These are phyloP conservation scores for Motacilla tschutschensis DNA, from an alignment of 2,113 vertebrate genomes.

Conservation along the genomic window DNA sequence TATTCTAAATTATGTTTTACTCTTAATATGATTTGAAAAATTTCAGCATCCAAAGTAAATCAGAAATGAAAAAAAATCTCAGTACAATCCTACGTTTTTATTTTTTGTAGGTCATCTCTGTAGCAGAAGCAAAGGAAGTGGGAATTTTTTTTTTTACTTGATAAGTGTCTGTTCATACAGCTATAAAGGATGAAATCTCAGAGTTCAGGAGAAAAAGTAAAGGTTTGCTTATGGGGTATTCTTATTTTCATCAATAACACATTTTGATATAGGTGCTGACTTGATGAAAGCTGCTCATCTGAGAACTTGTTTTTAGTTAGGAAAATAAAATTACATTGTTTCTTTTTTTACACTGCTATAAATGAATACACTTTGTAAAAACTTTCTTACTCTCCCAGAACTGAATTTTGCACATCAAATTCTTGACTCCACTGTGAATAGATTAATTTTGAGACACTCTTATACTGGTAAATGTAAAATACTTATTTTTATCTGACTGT, in stretches of 20 bases:
- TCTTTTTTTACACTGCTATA: conserved; percentile 1
- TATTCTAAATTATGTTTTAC: not conserved
- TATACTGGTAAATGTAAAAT: not conserved
- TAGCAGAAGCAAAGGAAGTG: not conserved
- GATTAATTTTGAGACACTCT: conserved; percentile 21
- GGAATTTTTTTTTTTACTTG: not conserved
- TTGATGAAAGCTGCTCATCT: not conserved
- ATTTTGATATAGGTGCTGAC: conserved; percentile 24
- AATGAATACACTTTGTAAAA: not conserved
- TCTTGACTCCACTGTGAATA: not conserved
- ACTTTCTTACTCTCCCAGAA: not conserved
- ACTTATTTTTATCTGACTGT: not conserved
- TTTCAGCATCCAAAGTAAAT: not conserved
- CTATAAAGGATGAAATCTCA: not conserved
- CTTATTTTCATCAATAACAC: conserved; percentile 30
- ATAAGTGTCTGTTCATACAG: not conserved
- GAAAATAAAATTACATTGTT: conserved; percentile 44
- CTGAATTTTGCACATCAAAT: not conserved
- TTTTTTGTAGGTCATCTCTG: not conserved
- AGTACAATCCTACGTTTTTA: not conserved
- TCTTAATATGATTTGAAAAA: not conserved
- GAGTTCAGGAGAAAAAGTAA: not conserved
- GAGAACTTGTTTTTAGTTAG: conserved; percentile 17
- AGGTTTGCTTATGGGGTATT: not conserved
- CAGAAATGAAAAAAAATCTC: not conserved